Evolutionary conservation across 2,113 vertebrate genomes (phyloP), one percentile per base, ranked within the genome.

Genomic region (Muntiacus reevesi): DNA sequence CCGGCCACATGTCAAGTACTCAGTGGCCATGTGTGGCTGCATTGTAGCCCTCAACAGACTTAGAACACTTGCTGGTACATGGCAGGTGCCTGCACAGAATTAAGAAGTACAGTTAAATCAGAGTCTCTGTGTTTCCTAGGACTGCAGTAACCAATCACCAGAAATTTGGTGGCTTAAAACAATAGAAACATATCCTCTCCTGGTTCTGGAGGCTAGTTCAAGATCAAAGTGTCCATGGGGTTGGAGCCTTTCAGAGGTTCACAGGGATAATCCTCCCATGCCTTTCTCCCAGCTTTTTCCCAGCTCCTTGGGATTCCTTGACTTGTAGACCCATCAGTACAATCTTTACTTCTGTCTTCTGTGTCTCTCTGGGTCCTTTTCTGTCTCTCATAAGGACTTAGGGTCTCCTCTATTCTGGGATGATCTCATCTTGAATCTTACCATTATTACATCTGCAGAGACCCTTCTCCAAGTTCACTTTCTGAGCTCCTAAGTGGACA

Each of bases 401-500:
- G 71, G 27, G 12, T 64, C 27, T 28, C 5, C 19, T 21, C 8
- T 74, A 17, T 60, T 19, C 47, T 0, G 21, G 7, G 33, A 33
- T 30, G 55, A n/a, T 78, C 55, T 88, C 5, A 2, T 33, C 40
- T 71, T 28, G 27, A 96, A 15, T 30, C 21, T 86, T 79, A 43
- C 67, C 85, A 74, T 92, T 33, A 79, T 71, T 47, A 55, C 3
- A 64, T 47, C 55, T 54, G 27, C 11, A 79, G 47, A 91, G 54
- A 87, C 15, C 59, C 47, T 64, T 50, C 54, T 87, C 87, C 33
- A 91, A 82, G 59, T 10, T 91, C 64, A 47, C 23, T 43, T 62
- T 96, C 71, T 50, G 60, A 83, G 55, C 93, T 93, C 82, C 25
- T 47, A 90, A 28, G 6, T 36, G 25, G n/a, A 83, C 30, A 52